Base-by-base conservation (phyloP, 2,888 invertebrate species). In the Arrhopalites spinosus region DNA sequence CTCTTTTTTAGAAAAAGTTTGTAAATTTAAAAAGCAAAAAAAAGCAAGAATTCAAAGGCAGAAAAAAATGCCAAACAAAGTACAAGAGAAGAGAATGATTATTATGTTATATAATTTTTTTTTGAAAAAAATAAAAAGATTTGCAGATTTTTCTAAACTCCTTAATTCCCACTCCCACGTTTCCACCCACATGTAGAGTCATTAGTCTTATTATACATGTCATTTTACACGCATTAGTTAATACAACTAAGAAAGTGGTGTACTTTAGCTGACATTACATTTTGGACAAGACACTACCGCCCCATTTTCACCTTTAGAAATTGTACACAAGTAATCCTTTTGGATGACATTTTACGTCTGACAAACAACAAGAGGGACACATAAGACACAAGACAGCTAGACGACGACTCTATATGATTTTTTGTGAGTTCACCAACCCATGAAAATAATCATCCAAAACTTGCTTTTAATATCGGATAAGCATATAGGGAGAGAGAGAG, bases 341-440 rank as follows among this genome's bases (percentile, higher is more conserved):
- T 36, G 36, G 36, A 36, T 36, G 36, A 36, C 36, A 36, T 36
- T 36, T 11, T n/a, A n/a, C n/a, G 53, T 53, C 61, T n/a, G 15
- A 27, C 63, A 63, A n/a, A 36, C 36, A 36, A 36, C 36, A 36
- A 36, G 29, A 64, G 64, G n/a, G 30, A 45, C 45, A 66, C 66
- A 72, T 63, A 59, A 71, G 72, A 72, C 72, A 72, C 72, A 72
- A 71, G 71, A 59, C 71, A 71, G n/a, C n/a, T n/a, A n/a, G n/a
- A n/a, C n/a, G 64, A 72, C 72, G 72, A 72, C 72, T 72, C 45
- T 45, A 15, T 30, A 43, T 25, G 27, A 50, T 36, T 61, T 23
- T 29, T 56, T 43, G n/a, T 61, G 45, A 72, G 72, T 72, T 72
- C 72, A 72, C 13, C 72, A 72, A 72, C 72, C 72, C 72, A 30